A percentile compares a stretch with the other conserved stretches of the same genome.
Conservation (phyloP, 2,113 vertebrate species). For the Ophthalmolycus amberensis region DNA sequence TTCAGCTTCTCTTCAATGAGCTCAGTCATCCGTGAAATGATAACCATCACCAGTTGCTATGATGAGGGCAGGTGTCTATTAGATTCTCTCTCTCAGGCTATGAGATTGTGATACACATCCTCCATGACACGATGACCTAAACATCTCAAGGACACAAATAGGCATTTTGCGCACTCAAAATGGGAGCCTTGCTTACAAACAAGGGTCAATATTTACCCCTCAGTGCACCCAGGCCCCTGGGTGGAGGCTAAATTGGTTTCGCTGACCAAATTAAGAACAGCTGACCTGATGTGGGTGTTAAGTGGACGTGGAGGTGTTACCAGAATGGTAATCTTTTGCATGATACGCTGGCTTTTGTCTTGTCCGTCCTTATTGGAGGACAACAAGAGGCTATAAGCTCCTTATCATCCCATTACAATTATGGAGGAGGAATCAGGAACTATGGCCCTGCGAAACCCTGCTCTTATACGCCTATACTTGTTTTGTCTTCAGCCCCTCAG, state of each 20-base stretch:
- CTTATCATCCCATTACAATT: conserved; percentile 82
- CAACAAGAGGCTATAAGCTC: conserved; percentile 79
- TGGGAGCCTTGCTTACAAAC: conserved; percentile 69
- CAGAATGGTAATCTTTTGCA: conserved; percentile 74
- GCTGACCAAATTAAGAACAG: conserved; percentile 79
- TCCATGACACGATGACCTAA: conserved; percentile 67
- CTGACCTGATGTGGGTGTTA: conserved; percentile 81
- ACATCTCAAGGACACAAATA: conserved; percentile 67
- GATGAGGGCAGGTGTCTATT: conserved; percentile 64
- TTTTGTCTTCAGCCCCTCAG: conserved; percentile 64
- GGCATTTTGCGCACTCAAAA: conserved; percentile 60
- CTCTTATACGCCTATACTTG: conserved; percentile 41
- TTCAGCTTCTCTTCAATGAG: conserved; percentile 6
- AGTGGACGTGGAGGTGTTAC: conserved; percentile 71
- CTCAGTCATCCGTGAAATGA: conserved; percentile 53
- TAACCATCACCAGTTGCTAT: conserved; percentile 23
- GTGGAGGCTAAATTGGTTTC: conserved; percentile 65
- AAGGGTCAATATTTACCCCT: conserved; percentile 72
- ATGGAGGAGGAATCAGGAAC: conserved; percentile 66
- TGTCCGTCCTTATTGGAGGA: conserved; percentile 59
- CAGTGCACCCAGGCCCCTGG: conserved; percentile 49
- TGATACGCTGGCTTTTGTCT: conserved; percentile 65
- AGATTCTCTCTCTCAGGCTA: conserved; percentile 54
- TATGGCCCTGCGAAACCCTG: conserved; percentile 38
- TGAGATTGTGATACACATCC: conserved; percentile 47